Evolutionary conservation across 2,888 invertebrate genomes (phyloP), one percentile per base, ranked within the genome.

Genomic region (Drosophila pseudotalamancana): DNA sequence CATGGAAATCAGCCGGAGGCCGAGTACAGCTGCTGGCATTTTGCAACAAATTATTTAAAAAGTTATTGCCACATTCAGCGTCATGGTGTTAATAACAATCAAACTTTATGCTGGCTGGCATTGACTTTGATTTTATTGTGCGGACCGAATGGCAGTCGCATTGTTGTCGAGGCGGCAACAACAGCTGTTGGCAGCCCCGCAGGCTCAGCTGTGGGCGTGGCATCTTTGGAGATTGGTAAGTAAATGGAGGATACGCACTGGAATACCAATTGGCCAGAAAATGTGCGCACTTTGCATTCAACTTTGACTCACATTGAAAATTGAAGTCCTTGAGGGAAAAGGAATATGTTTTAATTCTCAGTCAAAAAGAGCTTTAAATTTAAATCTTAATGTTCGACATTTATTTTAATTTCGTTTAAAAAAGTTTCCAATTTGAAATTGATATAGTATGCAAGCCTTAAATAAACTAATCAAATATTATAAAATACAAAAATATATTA

Each of bases 21-120:
- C 71, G 70, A 39, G 60, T 50, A 42, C 72, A 72, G 64, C 72
- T 75, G 69, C 45, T 72, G 85, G 80, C 80, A 76, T 71, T 86
- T 75, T 61, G 83, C 89, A 88, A 86, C 80, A 88, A 87, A 89
- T 88, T 86, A 87, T 85, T 86, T 80, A 72, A 83, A 88, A 88
- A 88, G 75, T 73, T 84, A 88, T 87, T 80, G 87, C 76, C 86
- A 49, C 75, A 86, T 83, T 89, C 82, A 78, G 72, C 83, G 77
- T 61, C 82, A 81, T 78, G 76, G 78, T 81, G 80, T 86, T 85
- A 89, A 89, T 88, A 88, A 87, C 77, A 78, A 80, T 88, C 88
- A 89, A 89, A 88, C 77, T 88, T 87, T 89, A 88, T 88, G 82
- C 71, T 82, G 81, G 86, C 84, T 89, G 87, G 78, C 89, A 88